Conservation (phyloP, 53 echinoderm and acorn worm species). For the Echinarachnius parma region DNA sequence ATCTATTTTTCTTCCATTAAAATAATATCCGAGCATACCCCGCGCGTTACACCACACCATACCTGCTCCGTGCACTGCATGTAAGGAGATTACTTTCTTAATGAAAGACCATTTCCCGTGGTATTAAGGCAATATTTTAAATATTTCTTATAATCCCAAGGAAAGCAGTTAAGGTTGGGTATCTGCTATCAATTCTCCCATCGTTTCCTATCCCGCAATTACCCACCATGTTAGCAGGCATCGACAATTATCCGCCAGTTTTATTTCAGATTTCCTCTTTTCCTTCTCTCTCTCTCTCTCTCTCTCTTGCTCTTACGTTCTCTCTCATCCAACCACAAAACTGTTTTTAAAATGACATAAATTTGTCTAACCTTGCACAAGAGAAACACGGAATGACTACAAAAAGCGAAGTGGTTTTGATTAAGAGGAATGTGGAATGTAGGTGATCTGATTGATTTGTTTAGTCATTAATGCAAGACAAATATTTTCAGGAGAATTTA, state of each 20-base stretch:
- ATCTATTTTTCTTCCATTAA: not conserved
- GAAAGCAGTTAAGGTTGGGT: conserved; percentile 16
- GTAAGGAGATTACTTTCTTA: conserved; percentile 42
- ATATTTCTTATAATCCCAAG: not conserved
- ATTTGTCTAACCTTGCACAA: too few species aligned
- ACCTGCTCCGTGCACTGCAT: conserved; percentile 2
- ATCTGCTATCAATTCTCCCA: not conserved
- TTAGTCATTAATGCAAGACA: too few species aligned
- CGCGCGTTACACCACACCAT: conserved; percentile 10
- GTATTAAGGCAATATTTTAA: conserved; percentile 26
- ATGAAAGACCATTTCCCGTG: conserved; percentile 36
- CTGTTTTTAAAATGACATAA: too few species aligned
- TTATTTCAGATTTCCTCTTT: too few species aligned
- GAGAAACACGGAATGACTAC: too few species aligned
- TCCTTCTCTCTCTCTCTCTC: too few species aligned
- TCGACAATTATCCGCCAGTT: conserved; percentile 19
- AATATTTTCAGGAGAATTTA: too few species aligned
- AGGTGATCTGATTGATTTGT: too few species aligned
- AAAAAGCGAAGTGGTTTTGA: too few species aligned
- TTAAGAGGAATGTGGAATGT: too few species aligned
- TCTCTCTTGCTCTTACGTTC: too few species aligned
- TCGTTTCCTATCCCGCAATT: conserved; percentile 2
- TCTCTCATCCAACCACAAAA: too few species aligned
- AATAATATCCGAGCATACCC: not conserved
- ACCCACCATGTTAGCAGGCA: not conserved